Conservation (phyloP, 2,797 vertebrate genomes). For the Melanotaenia pygmaea region DNA sequence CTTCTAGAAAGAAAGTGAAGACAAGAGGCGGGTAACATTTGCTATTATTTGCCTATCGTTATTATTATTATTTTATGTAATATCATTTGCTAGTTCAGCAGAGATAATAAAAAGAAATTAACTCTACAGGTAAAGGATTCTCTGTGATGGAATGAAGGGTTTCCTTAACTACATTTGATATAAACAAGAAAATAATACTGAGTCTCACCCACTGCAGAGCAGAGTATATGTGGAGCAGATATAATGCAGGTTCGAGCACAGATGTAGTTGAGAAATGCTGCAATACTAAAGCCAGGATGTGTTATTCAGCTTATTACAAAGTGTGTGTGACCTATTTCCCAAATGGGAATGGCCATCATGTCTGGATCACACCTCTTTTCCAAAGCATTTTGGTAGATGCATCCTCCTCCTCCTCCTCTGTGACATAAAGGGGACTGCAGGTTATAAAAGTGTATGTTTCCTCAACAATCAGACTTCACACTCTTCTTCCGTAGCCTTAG, state of each 20-base stretch:
- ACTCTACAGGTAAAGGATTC: not conserved
- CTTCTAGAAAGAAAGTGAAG: slow-evolving; percentile 27
- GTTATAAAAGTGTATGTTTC: slow-evolving; percentile 75
- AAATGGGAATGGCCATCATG: slow-evolving; percentile 61
- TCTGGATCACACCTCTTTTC: slow-evolving; percentile 72
- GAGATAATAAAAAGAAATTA: not conserved
- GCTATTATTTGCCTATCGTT: not conserved
- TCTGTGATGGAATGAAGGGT: not conserved
- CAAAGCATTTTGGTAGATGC: slow-evolving; percentile 55
- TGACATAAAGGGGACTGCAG: slow-evolving; percentile 42
- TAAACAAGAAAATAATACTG: slow-evolving; percentile 3
- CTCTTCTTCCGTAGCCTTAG: slow-evolving; percentile 12
- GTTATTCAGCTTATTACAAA: slow-evolving; percentile 53
- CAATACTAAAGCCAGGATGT: slow-evolving; percentile 42
- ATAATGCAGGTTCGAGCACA: slow-evolving; percentile 20
- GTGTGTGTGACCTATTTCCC: slow-evolving; percentile 54
- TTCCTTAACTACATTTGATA: not conserved
- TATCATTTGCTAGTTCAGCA: not conserved
- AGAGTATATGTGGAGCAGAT: slow-evolving; percentile 34
- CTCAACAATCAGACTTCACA: slow-evolving; percentile 37
- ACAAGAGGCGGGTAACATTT: slow-evolving; percentile 37
- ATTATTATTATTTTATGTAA: not conserved
- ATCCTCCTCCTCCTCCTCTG: slow-evolving; percentile 32
- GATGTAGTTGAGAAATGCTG: slow-evolving; percentile 41
- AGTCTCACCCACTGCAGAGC: slow-evolving; percentile 58